Evolutionary conservation across 1,140 invertebrate genomes (phyloP).

Genomic region (Watersipora subatra): DNA sequence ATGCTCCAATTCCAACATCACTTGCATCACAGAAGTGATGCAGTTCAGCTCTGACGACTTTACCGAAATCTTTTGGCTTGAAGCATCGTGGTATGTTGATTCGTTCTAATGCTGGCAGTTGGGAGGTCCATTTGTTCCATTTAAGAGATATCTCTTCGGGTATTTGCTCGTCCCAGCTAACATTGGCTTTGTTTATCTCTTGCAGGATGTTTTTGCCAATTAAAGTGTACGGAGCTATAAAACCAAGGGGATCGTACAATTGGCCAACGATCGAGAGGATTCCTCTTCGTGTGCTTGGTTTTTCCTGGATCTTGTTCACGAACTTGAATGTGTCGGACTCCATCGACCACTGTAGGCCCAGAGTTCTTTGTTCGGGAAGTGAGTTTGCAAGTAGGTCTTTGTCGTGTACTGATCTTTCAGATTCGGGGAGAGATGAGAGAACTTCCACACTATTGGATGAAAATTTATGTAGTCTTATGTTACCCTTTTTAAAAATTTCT

Average conservation of each 20-base stretch:
- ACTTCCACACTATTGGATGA: constrained; percentile 2
- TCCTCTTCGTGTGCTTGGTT: constrained; percentile 11
- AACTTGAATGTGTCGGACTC: constrained; percentile 13
- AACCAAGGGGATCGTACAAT: no score
- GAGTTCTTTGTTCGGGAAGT: constrained; percentile 7
- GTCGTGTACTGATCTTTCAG: no score
- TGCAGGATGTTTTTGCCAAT: no score
- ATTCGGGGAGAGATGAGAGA: neutral
- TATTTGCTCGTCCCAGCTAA: constrained; percentile 12
- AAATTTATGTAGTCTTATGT: constrained; percentile 9
- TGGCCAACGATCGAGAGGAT: constrained; percentile 10
- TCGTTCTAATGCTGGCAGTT: no score
- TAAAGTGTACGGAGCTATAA: no score
- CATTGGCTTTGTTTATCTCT: constrained; percentile 11
- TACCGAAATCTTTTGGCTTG: constrained; percentile 13
- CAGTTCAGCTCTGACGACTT: neutral
- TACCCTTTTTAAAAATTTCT: neutral
- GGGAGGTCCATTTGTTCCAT: no score
- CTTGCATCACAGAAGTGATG: no score
- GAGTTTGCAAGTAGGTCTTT: no score
- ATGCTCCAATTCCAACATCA: constrained; percentile 15
- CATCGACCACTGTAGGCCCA: constrained; percentile 10
- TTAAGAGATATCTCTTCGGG: no score
- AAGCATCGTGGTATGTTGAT: no score
- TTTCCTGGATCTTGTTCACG: constrained; percentile 1